Evolutionary conservation across 2,797 vertebrate species (phyloP).

Genomic region (Rhinogobio ventralis): DNA sequence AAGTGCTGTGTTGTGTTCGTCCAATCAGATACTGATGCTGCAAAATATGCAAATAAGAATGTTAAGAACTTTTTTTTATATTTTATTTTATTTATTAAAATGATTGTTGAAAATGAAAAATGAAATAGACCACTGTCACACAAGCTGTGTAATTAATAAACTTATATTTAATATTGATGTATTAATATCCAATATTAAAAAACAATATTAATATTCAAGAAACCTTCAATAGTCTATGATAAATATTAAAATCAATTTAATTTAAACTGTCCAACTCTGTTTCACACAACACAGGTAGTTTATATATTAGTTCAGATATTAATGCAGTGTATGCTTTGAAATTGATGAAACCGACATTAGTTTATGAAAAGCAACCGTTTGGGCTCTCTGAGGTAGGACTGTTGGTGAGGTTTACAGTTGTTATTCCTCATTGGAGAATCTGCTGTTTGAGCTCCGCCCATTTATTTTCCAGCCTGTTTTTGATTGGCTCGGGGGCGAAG

Average conservation of each 20-base stretch:
- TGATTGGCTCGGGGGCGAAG: slow-evolving; percentile 84
- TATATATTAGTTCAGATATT: background rate
- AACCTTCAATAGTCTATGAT: background rate
- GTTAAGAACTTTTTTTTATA: background rate
- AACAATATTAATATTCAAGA: background rate
- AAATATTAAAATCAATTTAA: slow-evolving; percentile 17
- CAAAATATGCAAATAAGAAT: background rate
- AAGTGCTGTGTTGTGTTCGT: background rate
- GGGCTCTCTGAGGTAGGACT: slow-evolving; percentile 28
- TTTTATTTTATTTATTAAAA: slow-evolving; percentile 38
- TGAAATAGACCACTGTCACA: background rate
- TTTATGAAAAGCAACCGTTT: background rate
- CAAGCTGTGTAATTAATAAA: background rate
- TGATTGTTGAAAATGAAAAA: background rate
- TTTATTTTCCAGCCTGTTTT: slow-evolving; percentile 81
- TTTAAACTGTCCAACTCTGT: background rate
- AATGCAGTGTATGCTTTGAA: background rate
- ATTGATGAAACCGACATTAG: background rate
- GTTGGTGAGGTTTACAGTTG: background rate
- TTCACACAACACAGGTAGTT: background rate
- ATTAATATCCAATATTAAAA: background rate
- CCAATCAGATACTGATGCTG: background rate
- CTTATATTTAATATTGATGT: background rate
- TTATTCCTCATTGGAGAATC: slow-evolving; percentile 62
- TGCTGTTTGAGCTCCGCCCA: slow-evolving; percentile 82